Evolutionary conservation across 2,888 invertebrate species (phyloP).

Genomic region (Conchocele bisecta): DNA sequence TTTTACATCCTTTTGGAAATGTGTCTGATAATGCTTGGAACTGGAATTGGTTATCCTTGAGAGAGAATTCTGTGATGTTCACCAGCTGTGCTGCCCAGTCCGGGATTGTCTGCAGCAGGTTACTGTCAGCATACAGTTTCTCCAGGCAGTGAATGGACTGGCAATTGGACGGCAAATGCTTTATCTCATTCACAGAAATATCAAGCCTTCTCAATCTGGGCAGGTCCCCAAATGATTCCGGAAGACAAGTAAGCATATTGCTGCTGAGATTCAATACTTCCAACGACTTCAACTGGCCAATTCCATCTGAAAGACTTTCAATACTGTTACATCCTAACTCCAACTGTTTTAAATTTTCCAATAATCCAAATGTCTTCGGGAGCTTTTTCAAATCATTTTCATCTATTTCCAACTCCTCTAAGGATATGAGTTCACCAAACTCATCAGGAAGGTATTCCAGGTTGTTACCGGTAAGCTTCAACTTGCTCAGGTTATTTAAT

Average conservation of each 20-base stretch:
- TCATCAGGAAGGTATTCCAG: slow-evolving; percentile 67
- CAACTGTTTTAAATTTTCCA: slow-evolving; percentile 58
- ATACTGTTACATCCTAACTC: slow-evolving; percentile 65
- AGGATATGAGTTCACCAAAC: slow-evolving; percentile 63
- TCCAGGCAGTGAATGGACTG: slow-evolving; percentile 58
- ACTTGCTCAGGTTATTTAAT: slow-evolving; percentile 52
- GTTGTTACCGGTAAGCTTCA: slow-evolving; percentile 68
- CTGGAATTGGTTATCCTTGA: slow-evolving; percentile 68
- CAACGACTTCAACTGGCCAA: slow-evolving; percentile 66
- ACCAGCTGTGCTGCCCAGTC: slow-evolving; percentile 65
- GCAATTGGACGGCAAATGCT: slow-evolving; percentile 59
- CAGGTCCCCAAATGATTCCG: slow-evolving; percentile 65
- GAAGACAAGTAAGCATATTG: slow-evolving; percentile 64
- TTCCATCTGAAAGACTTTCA: slow-evolving; percentile 58
- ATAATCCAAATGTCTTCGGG: slow-evolving; percentile 62
- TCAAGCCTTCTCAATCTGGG: slow-evolving; percentile 63
- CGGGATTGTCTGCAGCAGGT: slow-evolving; percentile 64
- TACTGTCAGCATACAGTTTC: slow-evolving; percentile 67
- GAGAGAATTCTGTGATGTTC: slow-evolving; percentile 60
- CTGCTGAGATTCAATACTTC: slow-evolving; percentile 64
- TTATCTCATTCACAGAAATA: slow-evolving; percentile 68
- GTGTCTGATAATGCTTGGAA: slow-evolving; percentile 55
- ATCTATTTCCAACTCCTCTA: slow-evolving; percentile 61
- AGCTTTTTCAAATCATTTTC: slow-evolving; percentile 66
- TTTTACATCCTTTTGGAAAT: slow-evolving; percentile 60